phyloP scores from a whole-genome alignment of 2,888 invertebrate genomes.

The Hetaerina titia region DNA sequence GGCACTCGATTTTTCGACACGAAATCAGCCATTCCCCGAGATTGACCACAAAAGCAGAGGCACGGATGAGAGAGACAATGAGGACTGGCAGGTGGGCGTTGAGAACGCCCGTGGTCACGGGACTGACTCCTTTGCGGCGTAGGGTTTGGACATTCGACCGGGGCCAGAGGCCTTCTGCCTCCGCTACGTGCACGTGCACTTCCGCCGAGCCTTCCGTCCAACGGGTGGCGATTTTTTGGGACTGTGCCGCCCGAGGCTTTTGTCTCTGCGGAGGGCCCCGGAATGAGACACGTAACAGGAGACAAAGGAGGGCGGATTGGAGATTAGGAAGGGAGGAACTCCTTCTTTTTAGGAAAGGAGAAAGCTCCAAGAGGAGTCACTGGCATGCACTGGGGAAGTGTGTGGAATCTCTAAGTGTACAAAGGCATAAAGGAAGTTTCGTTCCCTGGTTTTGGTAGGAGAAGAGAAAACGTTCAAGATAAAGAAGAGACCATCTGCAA shows the following conservation, averaged over 20 bases:
- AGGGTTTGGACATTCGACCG: constrained; percentile 25
- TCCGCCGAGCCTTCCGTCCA: neutral
- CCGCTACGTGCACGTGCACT: constrained; percentile 53
- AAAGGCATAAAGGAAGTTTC: neutral
- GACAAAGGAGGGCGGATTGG: constrained; percentile 27
- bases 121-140: neutral
- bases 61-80: neutral
- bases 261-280: neutral
- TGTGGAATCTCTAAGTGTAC: constrained; percentile 24
- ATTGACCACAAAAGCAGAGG: neutral
- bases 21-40: neutral
- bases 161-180: neutral
- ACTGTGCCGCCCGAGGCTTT: neutral
- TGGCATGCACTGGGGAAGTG: constrained; percentile 5
- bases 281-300: constrained; percentile 30
- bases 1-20: neutral
- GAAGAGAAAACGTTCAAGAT: neutral
- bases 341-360: neutral
- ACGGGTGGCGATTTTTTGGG: constrained; percentile 55
- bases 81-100: constrained; percentile 19
- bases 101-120: constrained; percentile 14
- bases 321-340: constrained; percentile 39
- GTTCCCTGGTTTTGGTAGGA: neutral
- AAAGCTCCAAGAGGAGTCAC: neutral
- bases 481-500: neutral